Evolutionary conservation across 2,113 vertebrate genomes (phyloP).

Genomic region (Poeciliopsis retropinna): DNA sequence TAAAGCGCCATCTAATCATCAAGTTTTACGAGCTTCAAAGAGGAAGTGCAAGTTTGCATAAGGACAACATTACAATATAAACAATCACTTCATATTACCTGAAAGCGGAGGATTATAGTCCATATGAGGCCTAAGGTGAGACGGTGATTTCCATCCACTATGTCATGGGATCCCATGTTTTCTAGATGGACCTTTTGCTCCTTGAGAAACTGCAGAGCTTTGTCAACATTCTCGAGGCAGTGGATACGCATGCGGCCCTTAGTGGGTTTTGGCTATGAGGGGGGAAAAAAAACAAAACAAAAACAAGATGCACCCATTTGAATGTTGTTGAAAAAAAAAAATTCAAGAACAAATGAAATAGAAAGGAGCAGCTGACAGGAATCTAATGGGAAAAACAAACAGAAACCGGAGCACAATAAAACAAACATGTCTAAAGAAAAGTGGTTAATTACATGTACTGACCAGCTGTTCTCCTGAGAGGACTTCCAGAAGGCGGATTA

Average conservation of each 20-base stretch:
- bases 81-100: constrained; percentile 75
- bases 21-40: background rate
- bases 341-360: background rate
- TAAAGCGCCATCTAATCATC: too few relatives aligned
- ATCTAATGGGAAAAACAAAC: constrained; percentile 5
- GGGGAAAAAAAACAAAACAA: background rate
- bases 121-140: constrained; percentile 93
- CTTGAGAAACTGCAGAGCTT: constrained; percentile 93
- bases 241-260: constrained; percentile 96
- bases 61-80: background rate
- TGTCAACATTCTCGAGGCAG: constrained; percentile 94
- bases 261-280: constrained; percentile 87
- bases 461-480: constrained; percentile 94
- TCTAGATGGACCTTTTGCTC: constrained; percentile 94
- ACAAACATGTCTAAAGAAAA: constrained; percentile 24
- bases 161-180: constrained; percentile 95
- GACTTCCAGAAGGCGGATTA: constrained; percentile 90
- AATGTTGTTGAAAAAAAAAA: background rate
- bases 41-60: background rate
- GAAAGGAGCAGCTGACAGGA: background rate
- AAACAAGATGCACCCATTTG: background rate
- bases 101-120: constrained; percentile 95
- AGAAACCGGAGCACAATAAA: constrained; percentile 6
- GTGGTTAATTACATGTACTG: constrained; percentile 62
- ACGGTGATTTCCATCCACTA: constrained; percentile 93